Conservation (phyloP, 1,140 invertebrate species). For the Drosophila arawakana region DNA sequence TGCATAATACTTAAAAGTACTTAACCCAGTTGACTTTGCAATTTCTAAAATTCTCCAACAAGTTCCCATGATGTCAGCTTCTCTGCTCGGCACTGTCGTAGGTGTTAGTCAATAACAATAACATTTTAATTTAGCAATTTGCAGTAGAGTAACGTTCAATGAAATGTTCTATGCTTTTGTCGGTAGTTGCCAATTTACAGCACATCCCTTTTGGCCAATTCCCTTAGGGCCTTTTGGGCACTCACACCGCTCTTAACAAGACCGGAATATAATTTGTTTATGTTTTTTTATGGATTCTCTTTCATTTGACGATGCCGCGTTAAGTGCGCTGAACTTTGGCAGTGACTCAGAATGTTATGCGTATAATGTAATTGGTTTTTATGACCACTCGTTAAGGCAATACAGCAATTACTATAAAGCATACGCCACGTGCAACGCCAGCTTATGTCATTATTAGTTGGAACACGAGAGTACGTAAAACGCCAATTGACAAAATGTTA, state of each 20-base stretch:
- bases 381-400: slow-evolving; percentile 52
- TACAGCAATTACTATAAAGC: slow-evolving; percentile 34
- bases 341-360: slow-evolving; percentile 39
- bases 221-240: slow-evolving; percentile 3
- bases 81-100: neutral
- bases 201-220: neutral
- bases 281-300: slow-evolving; percentile 16
- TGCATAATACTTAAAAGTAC: neutral
- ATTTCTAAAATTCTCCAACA: neutral
- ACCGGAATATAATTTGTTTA: slow-evolving; percentile 36
- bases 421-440: slow-evolving; percentile 56
- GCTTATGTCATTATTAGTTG: slow-evolving; percentile 36
- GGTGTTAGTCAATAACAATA: slow-evolving; percentile 33
- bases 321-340: slow-evolving; percentile 57
- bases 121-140: slow-evolving; percentile 22
- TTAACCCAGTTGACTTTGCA: slow-evolving; percentile 4
- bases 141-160: neutral
- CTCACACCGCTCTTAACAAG: neutral
- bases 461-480: neutral
- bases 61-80: slow-evolving; percentile 16
- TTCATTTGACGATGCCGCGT: slow-evolving; percentile 8
- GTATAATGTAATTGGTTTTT: slow-evolving; percentile 51
- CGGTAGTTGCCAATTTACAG: slow-evolving; percentile 13
- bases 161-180: slow-evolving; percentile 7
- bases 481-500: slow-evolving; percentile 13